Evolutionary conservation across 30 jellyfish, hydroid and myxozoan species (phyloP), one percentile per base, ranked within the genome.

Genomic region (Cassiopea xamachana): DNA sequence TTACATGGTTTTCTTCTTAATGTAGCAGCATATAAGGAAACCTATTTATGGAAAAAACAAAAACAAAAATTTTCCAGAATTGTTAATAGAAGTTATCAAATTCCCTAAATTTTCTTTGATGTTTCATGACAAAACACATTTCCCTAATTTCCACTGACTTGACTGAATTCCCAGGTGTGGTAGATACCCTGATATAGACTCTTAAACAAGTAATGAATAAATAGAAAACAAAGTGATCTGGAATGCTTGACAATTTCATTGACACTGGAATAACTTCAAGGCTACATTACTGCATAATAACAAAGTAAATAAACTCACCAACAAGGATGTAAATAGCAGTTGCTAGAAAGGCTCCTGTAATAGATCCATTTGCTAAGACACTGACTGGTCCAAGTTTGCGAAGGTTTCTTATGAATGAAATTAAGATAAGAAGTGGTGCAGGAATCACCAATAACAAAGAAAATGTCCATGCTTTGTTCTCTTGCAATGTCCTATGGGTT

Each of bases 351-450:
- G 98, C 99, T 0, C 95, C 98, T 48, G 96, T 80, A 14, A 96
- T 88, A 8, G 99, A 75, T 5, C 93, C 96, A 81, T 96, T 96
- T 45, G 99, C 99, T 27, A 96, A 58, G 17, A 96, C 97, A 80
- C 99, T 96, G 68, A 92, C 93, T 1, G 99, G 99, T 13, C 97
- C 99, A 18, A 96, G 94, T 76, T 96, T 96, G 2, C 99, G 91
- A 16, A 96, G 44, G 60, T 88, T 84, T 5, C 98, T 72, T 39
- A 96, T 72, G 46, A 90, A 96, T 49, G 99, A 77, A 60, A 96
- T 91, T 59, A 85, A 77, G 44, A 96, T 76, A 60, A 96, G 96
- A 49, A 96, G 27, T 18, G 94, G 91, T 4, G 91, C 93, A 5
- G 99, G 98, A 10, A 92, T 68, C 16, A 72, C 75, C 79, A 92